phyloP scores from a whole-genome alignment of 1,140 invertebrate genomes.

The Protaetia brevitarsis region DNA sequence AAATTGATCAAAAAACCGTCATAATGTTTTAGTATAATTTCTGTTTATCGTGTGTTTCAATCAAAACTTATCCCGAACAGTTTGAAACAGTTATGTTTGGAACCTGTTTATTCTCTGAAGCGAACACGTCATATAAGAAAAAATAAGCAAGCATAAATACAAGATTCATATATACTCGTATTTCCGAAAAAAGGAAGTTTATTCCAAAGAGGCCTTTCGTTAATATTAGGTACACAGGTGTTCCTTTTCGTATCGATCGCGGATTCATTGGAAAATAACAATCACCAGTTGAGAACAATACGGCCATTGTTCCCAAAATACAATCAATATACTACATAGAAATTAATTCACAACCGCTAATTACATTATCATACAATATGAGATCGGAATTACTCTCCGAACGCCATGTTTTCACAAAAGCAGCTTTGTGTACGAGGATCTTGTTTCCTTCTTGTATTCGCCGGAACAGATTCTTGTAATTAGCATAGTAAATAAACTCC shows the following conservation, averaged over 20 bases:
- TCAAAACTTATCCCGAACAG: no score
- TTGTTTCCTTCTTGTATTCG: background rate
- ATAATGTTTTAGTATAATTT: no score
- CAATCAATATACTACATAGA: background rate
- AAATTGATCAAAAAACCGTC: no score
- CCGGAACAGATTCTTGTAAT: background rate
- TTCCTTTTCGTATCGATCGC: background rate
- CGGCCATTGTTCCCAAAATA: background rate
- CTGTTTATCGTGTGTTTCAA: no score
- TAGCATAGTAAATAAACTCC: background rate
- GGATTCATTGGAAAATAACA: background rate
- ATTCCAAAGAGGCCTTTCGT: no score
- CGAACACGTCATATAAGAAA: no score
- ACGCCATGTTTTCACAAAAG: background rate
- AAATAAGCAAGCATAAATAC: no score
- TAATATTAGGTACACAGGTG: no score
- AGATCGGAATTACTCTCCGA: background rate
- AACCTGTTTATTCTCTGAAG: no score
- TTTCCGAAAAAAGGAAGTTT: no score
- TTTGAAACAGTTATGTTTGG: no score
- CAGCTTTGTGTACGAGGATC: background rate
- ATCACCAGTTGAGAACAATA: background rate
- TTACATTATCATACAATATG: slow-evolving; percentile 17
- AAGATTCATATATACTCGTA: no score
- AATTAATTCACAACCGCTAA: slow-evolving; percentile 10